These are phyloP conservation scores for Patella caerulea DNA, from an alignment of 2,888 invertebrate genomes.

Conservation along the genomic window DNA sequence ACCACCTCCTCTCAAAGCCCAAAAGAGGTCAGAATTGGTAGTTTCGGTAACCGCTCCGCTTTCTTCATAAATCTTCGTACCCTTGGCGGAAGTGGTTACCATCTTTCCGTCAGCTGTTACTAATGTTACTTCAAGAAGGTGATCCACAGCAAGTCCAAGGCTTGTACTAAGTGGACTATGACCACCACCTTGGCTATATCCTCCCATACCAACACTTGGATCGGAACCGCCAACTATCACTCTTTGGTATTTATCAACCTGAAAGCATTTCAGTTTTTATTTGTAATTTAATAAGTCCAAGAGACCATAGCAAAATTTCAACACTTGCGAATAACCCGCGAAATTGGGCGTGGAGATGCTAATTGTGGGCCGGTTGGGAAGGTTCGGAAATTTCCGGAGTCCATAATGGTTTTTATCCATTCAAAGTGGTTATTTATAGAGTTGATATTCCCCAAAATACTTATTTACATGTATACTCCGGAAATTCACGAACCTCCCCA, in stretches of 20 bases:
- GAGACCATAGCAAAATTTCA: too few relatives aligned
- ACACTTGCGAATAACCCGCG: too few relatives aligned
- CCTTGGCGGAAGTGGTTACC: slow-evolving; percentile 20
- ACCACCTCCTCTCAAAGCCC: slow-evolving; percentile 45
- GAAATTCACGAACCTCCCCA: too few relatives aligned
- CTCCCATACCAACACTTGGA: slow-evolving; percentile 53
- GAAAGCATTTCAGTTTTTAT: background rate
- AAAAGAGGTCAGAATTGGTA: slow-evolving; percentile 39
- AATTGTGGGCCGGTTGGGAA: too few relatives aligned
- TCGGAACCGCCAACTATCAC: slow-evolving; percentile 56
- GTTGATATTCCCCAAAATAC: too few relatives aligned
- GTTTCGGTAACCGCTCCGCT: slow-evolving; percentile 11
- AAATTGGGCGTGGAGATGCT: too few relatives aligned
- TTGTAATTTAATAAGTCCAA: too few relatives aligned
- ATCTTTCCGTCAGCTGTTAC: slow-evolving; percentile 25
- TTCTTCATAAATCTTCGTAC: slow-evolving; percentile 19
- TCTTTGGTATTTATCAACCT: slow-evolving; percentile 40
- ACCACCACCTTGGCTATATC: slow-evolving; percentile 59
- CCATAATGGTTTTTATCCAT: too few relatives aligned
- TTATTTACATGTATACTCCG: too few relatives aligned
- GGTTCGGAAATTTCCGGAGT: too few relatives aligned
- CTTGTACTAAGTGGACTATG: slow-evolving; percentile 46
- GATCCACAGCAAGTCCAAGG: slow-evolving; percentile 43
- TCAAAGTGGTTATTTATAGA: too few relatives aligned
- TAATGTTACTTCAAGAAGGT: slow-evolving; percentile 40